Base-by-base conservation (phyloP, 2,113 vertebrate species). In the Grammomys dolichurus region DNA sequence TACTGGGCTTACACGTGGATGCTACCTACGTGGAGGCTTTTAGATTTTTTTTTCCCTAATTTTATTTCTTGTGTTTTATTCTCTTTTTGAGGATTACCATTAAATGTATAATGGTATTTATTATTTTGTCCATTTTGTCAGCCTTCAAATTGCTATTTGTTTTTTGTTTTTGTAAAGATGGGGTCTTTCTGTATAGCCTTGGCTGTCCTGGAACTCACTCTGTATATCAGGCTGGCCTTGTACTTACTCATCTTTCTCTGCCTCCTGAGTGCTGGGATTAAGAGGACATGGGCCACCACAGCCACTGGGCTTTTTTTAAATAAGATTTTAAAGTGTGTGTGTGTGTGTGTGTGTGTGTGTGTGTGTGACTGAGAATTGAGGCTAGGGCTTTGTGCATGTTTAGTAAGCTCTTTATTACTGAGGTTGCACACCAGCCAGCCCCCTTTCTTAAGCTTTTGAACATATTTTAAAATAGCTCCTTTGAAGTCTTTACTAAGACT, bases 401-500 rank as follows among this genome's bases (percentile, higher is more conserved):
- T 48, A 54, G 54, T 56, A 84, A 84, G 78, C 20, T 87, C 67
- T 91, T 11, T 60, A 36, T 56, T 54, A 84, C 80, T 87, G 84
- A 87, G 58, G 65, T 51, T 67, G 20, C 19, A 82, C n/a, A 54
- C 46, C 14, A 91, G 48, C 20, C 48, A 51, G 48, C 40, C 48
- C 19, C n/a, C 77, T 54, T 70, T 76, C 51, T 91, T 46, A 5
- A 33, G n/a, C 82, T 70, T 96, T 87, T 81, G 5, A 92, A 88
- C 48, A 46, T 87, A 73, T 84, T 84, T 94, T 89, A 51, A 77
- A 91, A 77, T 91, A 89, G 24, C 11, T 91, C 81, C 73, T 94
- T 72, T 88, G 86, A 72, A 87, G 67, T 87, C 67, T 70, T 87
- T 87, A 67, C 43, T 87, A 70, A 87, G 87, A 82, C 48, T 78